Evolutionary conservation across 2,888 invertebrate species (phyloP).

Genomic region (Dryobotodes eremita): DNA sequence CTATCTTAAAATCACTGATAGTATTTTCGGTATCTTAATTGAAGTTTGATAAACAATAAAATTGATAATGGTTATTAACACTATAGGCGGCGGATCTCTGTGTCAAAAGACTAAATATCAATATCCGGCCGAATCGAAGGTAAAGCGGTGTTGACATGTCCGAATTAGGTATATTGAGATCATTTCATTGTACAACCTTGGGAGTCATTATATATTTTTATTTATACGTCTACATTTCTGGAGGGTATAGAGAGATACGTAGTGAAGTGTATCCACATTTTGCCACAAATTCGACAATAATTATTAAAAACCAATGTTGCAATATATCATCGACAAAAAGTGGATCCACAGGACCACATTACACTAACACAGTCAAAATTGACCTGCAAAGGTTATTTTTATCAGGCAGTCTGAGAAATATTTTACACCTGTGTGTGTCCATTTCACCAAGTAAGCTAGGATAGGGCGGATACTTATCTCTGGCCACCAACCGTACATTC

Average conservation of each 20-base stretch:
- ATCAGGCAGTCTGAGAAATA: not conserved
- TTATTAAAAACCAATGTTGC: not conserved
- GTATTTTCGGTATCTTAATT: conserved; percentile 44
- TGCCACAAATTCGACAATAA: not conserved
- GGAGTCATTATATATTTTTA: not conserved
- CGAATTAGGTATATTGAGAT: not conserved
- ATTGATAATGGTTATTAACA: conserved; percentile 42
- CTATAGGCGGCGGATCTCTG: conserved; percentile 19
- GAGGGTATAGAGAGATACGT: not conserved
- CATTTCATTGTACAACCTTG: not conserved
- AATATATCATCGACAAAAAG: not conserved
- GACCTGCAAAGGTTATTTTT: too few species aligned
- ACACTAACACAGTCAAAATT: not conserved
- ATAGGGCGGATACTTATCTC: too few species aligned
- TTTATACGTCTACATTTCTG: not conserved
- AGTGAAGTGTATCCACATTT: not conserved
- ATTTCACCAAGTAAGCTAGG: not conserved
- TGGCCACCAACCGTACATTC: not conserved
- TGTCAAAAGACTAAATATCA: conserved; percentile 31
- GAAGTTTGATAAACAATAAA: conserved; percentile 31
- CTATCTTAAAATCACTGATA: conserved; percentile 41
- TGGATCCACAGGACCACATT: not conserved
- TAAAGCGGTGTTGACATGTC: conserved; percentile 21
- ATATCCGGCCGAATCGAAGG: not conserved
- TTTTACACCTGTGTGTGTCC: not conserved